Evolutionary conservation across 2,888 invertebrate genomes (phyloP), one percentile per base, ranked within the genome.

Genomic region (Rhabditoides inermis): DNA sequence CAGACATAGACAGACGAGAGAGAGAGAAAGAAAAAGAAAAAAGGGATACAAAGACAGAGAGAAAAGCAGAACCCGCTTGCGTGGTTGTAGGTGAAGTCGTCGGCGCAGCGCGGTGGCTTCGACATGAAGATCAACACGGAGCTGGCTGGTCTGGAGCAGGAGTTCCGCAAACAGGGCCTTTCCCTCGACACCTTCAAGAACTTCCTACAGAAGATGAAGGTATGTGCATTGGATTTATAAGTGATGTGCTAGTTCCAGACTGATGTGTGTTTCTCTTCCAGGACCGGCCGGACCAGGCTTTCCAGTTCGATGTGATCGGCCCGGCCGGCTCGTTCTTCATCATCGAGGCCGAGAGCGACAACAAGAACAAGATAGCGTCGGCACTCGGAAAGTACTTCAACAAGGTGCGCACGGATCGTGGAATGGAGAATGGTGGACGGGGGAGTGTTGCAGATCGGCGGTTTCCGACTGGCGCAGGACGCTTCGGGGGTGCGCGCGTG

Each of bases 141-240:
- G 18, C 52, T 73, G 45, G 69, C 68, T 1, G 63, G 54, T 20
- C 32, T 72, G 23, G 69, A 73, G 53, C 44, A 53, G 10, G 69
- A 70, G n/a, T 73, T 71, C 54, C 51, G 58, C 37, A 53, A 58
- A 1, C 54, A 66, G 25, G 63, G 64, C 23, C 55, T 73, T 5
- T 63, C 70, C 12, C 44, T 70, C n/a, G 72, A 73, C 48, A 70
- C 73, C 0, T 69, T 72, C 45, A 66, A 66, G 41, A 65, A 62
- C 27, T 65, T 54, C 40, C 48, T 72, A 49, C 61, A 64, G 32
- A 61, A 58, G 44, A 39, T 72, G 45, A 70, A 70, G 59, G 68
- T 63, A 3, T 10, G 5, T 10, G 20, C 10, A 10, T 40, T 7
- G 15, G 15, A 40, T 40, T 40, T 32, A 15, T 10, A 32, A 32